Conservation (phyloP, 2,113 vertebrate genomes). For the Apteryx owenii region DNA sequence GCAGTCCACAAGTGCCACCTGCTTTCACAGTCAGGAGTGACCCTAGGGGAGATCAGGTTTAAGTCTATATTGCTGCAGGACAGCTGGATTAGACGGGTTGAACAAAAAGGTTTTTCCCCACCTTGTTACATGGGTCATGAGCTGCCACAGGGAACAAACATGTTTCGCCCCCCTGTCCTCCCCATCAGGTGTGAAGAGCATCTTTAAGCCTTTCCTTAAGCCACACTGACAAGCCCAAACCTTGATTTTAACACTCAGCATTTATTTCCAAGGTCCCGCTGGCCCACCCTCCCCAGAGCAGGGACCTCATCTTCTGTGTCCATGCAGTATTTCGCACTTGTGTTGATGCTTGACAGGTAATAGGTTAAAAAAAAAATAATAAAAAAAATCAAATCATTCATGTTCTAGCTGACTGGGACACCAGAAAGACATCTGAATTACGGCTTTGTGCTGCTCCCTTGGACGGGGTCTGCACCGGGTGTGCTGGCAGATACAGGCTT, state of each 20-base stretch:
- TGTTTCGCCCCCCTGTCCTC: neutral
- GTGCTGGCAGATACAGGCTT: neutral
- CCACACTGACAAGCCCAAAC: neutral
- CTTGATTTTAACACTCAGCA: neutral
- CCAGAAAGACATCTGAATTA: no score
- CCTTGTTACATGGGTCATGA: fast-evolving
- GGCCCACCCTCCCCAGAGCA: neutral
- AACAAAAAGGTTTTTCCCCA: neutral
- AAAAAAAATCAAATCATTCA: no score
- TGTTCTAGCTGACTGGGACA: neutral
- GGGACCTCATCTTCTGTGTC: neutral
- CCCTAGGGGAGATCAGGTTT: fast-evolving
- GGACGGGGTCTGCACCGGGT: fast-evolving
- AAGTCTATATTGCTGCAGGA: neutral
- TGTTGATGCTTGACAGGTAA: fast-evolving
- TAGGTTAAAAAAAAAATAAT: neutral
- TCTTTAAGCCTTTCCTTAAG: neutral
- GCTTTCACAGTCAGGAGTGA: neutral
- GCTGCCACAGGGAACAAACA: neutral
- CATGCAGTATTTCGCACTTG: fast-evolving
- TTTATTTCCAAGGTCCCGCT: neutral
- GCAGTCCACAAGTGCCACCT: neutral
- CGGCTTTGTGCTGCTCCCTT: neutral
- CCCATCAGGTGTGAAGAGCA: neutral
- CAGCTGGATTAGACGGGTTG: neutral